Base-by-base conservation (phyloP, 1,140 invertebrate species). In the Leptinotarsa undecemlineata region DNA sequence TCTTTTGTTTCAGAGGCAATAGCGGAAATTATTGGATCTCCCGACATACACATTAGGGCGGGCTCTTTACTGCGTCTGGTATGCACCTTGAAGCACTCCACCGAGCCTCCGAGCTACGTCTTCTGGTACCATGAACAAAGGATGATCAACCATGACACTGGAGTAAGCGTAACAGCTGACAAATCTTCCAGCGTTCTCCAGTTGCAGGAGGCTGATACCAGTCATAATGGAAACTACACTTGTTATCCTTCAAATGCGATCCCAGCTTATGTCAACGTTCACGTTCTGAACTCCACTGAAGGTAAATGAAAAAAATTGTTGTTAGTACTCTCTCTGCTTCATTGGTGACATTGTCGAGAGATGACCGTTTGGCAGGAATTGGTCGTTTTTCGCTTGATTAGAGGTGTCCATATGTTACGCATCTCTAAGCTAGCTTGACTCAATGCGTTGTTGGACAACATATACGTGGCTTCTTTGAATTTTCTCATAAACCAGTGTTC, bases 51-150 rank as follows among this genome's bases (percentile, higher is more conserved):
- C 81, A 90, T 94, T 42, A 91, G 92, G 81, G 91, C 91, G 78
- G 92, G 92, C 20, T 93, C 91, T 26, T 89, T 89, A 72, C 85
- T 94, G 72, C 88, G 90, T 60, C 84, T 94, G 73, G 90, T 92
- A 79, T 94, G 93, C 84, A 88, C 89, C 79, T 86, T 94, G 57
- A 88, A 88, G 75, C 88, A 90, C 66, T 90, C 90, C 69, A 93
- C 92, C 11, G 92, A 93, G 81, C 87, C 90, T 63, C 92, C 93
- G 2, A 85, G 89, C 19, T 94, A 90, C 86, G 91, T 94, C 63
- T 94, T 94, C 85, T 94, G 93, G 92, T 93, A 92, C 85, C 91
- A 91, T 81, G 89, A 92, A 77, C 88, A 88, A 68, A 88, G 88
- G 76, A 92, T 92, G 91, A 91, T 92, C 76, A 92, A 92, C 81